Evolutionary conservation across 2,888 invertebrate species (phyloP).

Genomic region (Actias luna): DNA sequence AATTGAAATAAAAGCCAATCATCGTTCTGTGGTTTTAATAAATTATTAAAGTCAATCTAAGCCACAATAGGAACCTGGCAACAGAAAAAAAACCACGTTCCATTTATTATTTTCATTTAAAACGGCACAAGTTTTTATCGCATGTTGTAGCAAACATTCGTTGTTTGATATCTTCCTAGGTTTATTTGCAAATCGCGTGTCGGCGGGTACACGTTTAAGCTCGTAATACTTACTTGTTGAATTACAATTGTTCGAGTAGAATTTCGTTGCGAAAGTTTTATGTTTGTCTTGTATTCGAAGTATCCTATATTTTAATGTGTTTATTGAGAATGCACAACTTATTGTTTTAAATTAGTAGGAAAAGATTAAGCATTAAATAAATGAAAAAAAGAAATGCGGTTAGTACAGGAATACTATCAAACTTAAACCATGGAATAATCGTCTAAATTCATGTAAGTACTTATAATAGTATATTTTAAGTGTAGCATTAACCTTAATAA

Average conservation of each 20-base stretch:
- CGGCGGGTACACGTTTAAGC: conserved; percentile 50
- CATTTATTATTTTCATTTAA: conserved; percentile 69
- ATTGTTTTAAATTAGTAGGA: neutral
- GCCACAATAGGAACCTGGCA: conserved; percentile 38
- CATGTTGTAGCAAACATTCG: conserved; percentile 58
- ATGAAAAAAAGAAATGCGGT: neutral
- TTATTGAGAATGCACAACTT: neutral
- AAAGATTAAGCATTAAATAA: neutral
- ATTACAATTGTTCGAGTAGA: conserved; percentile 55
- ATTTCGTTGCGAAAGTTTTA: conserved; percentile 41
- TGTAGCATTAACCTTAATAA: too few species aligned
- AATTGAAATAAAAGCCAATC: conserved; percentile 27
- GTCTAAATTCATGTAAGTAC: neutral
- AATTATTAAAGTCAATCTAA: conserved; percentile 43
- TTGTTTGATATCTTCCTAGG: conserved; percentile 72
- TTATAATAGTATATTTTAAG: too few species aligned
- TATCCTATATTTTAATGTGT: conserved; percentile 25
- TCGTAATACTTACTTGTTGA: conserved; percentile 67
- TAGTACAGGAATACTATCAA: neutral
- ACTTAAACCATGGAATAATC: neutral
- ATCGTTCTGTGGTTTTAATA: conserved; percentile 30
- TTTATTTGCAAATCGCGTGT: conserved; percentile 80
- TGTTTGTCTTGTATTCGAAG: conserved; percentile 33
- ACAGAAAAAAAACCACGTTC: conserved; percentile 45
- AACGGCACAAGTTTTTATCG: conserved; percentile 66